Base-by-base conservation (phyloP, 1,140 invertebrate species). In the Cataglyphis hispanica region DNA sequence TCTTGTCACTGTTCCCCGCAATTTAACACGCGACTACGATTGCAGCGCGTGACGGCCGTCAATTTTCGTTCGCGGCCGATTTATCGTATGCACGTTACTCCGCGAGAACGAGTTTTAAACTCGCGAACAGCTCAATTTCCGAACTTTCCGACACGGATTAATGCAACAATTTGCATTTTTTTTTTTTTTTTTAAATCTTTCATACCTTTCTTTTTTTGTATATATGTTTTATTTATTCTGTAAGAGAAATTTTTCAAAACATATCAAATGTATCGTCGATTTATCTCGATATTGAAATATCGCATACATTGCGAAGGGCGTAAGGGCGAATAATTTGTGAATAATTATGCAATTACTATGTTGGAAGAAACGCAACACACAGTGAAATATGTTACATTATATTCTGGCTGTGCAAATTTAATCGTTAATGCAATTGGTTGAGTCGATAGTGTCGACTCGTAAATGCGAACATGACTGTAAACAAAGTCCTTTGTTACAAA, bases 121-220 rank as follows among this genome's bases (percentile, higher is more conserved):
- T 87, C 78, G 72, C 61, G 46, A 87, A 88, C 86, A 85, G 81
- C 87, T 88, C 74, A 88, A 87, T 88, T 85, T 67, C 19, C 64
- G 69, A 60, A 50, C 81, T 67, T 76, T 31, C 25, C 43, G 13
- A 31, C 80, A 46, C 64, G 58, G 56, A 64, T 75, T 50, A 66
- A 25, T n/a, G 7, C 72, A 56, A 64, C 76, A 77, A 64, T 77
- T 84, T 84, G 75, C 43, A n/a, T 64, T 31, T 64, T 40, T 37
- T 50, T 58, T 37, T 50, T 58, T 50, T 46, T 31, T 31, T 50
- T 46, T 13, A 58, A 40, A 43, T 58, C 60, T 60, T 85, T 63
- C 19, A 31, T 64, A 10, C 16, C 8, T 34, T 50, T 40, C 25
- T 40, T 27, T 8, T 19, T 56, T 43, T 66, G 16, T 13, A 13